Evolutionary conservation across 2,888 invertebrate species (phyloP).

Genomic region (Clivina fossor): DNA sequence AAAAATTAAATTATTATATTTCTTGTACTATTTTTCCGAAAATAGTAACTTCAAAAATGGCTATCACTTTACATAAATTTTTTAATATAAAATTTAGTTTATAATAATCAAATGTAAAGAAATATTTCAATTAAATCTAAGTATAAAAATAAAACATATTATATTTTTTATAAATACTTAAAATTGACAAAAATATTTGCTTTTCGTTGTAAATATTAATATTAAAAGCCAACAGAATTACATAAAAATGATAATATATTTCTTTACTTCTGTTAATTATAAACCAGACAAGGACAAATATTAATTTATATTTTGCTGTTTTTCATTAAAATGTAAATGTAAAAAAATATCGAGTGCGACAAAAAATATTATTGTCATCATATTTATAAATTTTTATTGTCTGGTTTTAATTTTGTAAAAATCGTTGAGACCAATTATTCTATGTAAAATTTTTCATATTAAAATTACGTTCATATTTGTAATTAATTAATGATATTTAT

Average conservation of each 20-base stretch:
- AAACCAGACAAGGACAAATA: neutral
- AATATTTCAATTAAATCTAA: no score
- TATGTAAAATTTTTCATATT: conserved; percentile 31
- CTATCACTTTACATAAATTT: no score
- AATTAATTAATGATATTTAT: conserved; percentile 27
- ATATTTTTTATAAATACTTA: no score
- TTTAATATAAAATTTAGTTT: conserved; percentile 19
- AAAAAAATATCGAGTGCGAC: conserved; percentile 23
- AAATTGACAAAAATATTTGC: no score
- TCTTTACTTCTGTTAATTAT: neutral
- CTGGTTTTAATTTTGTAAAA: conserved; percentile 21
- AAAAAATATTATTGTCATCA: conserved; percentile 20
- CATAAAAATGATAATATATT: neutral
- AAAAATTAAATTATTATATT: no score
- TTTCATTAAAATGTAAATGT: neutral
- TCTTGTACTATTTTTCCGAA: no score
- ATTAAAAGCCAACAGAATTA: neutral
- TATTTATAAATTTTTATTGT: conserved; percentile 23
- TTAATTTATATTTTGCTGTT: neutral
- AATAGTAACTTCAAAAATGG: no score
- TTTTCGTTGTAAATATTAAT: neutral
- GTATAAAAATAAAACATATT: no score
- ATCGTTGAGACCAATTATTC: conserved; percentile 30
- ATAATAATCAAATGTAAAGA: conserved; percentile 19
- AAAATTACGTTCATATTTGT: conserved; percentile 29